Evolutionary conservation across 2,113 vertebrate species (phyloP), one percentile per base, ranked within the genome.

Genomic region (Seriola quinqueradiata): DNA sequence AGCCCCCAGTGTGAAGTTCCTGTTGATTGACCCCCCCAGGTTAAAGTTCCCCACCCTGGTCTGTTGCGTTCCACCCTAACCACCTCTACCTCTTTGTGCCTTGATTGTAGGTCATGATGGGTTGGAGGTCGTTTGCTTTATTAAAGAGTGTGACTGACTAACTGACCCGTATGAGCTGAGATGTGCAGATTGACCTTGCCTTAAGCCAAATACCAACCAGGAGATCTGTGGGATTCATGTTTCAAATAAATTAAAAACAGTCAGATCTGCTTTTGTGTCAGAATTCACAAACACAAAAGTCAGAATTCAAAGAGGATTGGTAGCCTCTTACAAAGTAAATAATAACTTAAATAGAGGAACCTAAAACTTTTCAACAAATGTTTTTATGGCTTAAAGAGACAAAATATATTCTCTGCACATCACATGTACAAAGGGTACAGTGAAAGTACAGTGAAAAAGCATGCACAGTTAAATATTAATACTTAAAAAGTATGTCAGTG

Each of bases 111-210:
- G 72, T 58, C 67, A 4, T 74, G 81, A 82, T 85, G 78, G 60
- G 75, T 36, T 77, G 71, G 79, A 78, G 90, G 81, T 82, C 34
- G 54, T 91, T 90, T 83, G 63, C 84, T 87, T 90, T 92, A 92
- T 90, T 92, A 90, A 90, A 92, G 87, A 90, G 91, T 91, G 89
- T 81, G 83, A 93, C 87, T 87, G 85, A 91, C 84, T 90, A 75
- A 84, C 57, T 78, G 83, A 79, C 84, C 50, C 64, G 44, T 40
- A 75, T 67, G 34, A 76, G 74, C 59, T 63, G 66, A 72, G 85
- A 82, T 90, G 81, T 87, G 81, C 50, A 87, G 75, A 83, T 36
- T 89, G 87, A 88, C 70, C 85, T 77, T 77, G 79, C 80, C 80
- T 84, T 4, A 55, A 69, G 86, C 75, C 58, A 84, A 89, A 89